Percentiles rank a stretch among this genome's conserved stretches.
Conservation (phyloP, 2,797 vertebrate species). For the Sebastes cheni region DNA sequence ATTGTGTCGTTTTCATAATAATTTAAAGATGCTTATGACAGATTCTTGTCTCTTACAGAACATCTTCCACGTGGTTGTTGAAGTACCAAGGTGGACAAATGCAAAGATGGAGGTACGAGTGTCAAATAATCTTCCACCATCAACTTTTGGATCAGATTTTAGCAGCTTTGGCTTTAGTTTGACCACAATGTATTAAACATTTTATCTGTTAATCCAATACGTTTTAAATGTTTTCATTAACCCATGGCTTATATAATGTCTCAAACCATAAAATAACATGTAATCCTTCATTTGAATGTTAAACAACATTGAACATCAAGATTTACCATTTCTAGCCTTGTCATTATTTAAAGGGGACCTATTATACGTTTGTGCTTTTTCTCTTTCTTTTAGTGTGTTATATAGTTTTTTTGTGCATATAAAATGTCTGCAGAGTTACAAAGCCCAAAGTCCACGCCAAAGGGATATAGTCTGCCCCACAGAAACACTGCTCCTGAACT, state of each 20-base stretch:
- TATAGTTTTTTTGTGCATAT: too few relatives aligned
- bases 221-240: background rate
- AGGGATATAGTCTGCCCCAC: too few relatives aligned
- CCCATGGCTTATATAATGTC: background rate
- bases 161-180: background rate
- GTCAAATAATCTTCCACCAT: background rate
- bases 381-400: too few relatives aligned
- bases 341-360: background rate
- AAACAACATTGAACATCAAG: background rate
- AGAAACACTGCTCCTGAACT: too few relatives aligned
- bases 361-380: too few relatives aligned
- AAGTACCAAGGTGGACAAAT: constrained; percentile 98
- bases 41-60: constrained; percentile 78
- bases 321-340: background rate
- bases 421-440: too few relatives aligned
- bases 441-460: too few relatives aligned
- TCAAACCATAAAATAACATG: background rate
- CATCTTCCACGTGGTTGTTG: constrained; percentile 95
- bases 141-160: background rate
- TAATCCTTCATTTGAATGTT: background rate
- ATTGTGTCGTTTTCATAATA: background rate
- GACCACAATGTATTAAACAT: background rate
- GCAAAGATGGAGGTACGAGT: constrained; percentile 96
- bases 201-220: background rate
- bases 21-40: background rate